Evolutionary conservation across 2,113 vertebrate species (phyloP).

Genomic region (Eolophus roseicapilla): DNA sequence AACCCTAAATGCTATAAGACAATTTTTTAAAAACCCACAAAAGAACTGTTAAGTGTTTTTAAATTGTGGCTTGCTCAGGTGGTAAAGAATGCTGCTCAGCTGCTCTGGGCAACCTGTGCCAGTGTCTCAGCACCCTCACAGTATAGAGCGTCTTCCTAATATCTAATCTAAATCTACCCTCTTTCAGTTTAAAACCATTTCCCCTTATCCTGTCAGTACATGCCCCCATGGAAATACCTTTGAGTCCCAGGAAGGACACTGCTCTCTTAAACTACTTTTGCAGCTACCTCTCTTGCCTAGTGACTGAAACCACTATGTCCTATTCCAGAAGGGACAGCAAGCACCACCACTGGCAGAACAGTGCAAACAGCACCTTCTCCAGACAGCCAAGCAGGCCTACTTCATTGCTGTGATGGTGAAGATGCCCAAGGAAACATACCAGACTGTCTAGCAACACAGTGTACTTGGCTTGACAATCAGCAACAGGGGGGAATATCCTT

Average conservation of each 20-base stretch:
- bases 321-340: neutral
- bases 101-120: neutral
- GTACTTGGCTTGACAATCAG: neutral
- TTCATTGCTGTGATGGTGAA: neutral
- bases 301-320: rapidly evolving
- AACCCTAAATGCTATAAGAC: neutral
- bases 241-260: neutral
- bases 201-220: neutral
- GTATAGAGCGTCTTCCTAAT: neutral
- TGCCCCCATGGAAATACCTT: neutral
- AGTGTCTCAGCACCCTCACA: neutral
- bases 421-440: neutral
- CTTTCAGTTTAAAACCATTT: neutral
- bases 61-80: neutral
- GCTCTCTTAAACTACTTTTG: neutral
- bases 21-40: neutral
- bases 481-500: neutral
- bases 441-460: neutral
- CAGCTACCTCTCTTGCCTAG: neutral
- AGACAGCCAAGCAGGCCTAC: neutral
- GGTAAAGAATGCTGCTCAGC: neutral
- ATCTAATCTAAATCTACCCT: neutral
- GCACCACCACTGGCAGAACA: neutral
- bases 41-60: neutral
- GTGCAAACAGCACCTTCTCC: neutral